phyloP scores from a whole-genome alignment of 2,888 invertebrate genomes.

The Sympetrum striolatum region DNA sequence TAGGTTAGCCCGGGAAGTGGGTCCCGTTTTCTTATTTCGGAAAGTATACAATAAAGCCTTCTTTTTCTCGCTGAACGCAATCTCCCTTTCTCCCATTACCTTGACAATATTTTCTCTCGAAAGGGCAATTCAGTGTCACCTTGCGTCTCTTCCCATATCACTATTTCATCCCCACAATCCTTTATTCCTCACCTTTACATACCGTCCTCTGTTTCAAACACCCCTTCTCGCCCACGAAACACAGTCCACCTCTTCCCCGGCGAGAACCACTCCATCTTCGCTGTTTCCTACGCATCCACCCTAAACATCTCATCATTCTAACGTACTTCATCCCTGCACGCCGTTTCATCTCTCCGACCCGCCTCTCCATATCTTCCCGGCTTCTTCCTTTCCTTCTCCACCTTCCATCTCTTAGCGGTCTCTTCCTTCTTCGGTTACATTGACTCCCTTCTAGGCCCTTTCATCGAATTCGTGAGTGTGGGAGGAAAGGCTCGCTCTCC shows the following conservation, averaged over 20 bases:
- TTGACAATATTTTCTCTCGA: not conserved
- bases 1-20: no score
- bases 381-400: not conserved
- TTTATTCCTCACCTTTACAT: not conserved
- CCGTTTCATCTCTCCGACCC: not conserved
- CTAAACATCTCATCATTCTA: not conserved
- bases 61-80: not conserved
- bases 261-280: not conserved
- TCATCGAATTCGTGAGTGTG: no score
- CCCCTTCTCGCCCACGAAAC: not conserved
- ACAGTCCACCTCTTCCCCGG: not conserved
- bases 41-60: not conserved
- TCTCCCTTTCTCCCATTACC: not conserved
- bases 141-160: not conserved
- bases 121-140: not conserved
- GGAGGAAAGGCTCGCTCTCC: no score
- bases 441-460: no score
- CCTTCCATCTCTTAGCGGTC: not conserved
- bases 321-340: not conserved
- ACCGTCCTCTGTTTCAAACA: not conserved
- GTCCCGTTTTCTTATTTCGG: not conserved
- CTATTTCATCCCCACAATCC: not conserved
- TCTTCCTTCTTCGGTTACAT: not conserved
- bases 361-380: not conserved
- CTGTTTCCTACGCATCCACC: not conserved